These are phyloP conservation scores for Tetheella fluctuosa DNA, from an alignment of 2,888 invertebrate species.

Conservation along the genomic window DNA sequence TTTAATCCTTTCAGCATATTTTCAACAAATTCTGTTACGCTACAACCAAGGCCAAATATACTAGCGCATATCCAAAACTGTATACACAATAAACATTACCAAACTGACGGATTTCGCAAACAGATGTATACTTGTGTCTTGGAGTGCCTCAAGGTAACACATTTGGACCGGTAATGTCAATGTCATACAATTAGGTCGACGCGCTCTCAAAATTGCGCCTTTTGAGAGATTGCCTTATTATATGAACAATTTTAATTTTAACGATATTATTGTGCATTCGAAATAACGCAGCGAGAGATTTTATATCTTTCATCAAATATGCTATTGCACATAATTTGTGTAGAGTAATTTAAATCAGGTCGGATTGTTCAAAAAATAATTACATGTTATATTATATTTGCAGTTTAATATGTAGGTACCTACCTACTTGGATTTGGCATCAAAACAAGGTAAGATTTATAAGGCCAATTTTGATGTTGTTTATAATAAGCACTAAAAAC, in stretches of 20 bases:
- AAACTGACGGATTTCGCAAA: conserved; percentile 42
- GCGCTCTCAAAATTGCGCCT: conserved; percentile 20
- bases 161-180: conserved; percentile 53
- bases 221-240: conserved; percentile 14
- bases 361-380: conserved; percentile 31
- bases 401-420: not conserved
- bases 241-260: conserved; percentile 11
- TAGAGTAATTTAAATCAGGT: conserved; percentile 39
- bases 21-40: conserved; percentile 30
- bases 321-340: conserved; percentile 34
- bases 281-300: not conserved
- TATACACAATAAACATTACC: conserved; percentile 41
- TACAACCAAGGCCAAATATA: conserved; percentile 45
- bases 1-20: conserved; percentile 38
- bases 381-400: not conserved
- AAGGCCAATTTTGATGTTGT: not conserved
- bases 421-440: conserved; percentile 3
- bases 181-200: conserved; percentile 47
- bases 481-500: not conserved
- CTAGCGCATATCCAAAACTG: conserved; percentile 50
- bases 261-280: conserved; percentile 6
- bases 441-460: not conserved
- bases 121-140: conserved; percentile 15
- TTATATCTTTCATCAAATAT: not conserved
- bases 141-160: conserved; percentile 40